Base-by-base conservation (phyloP, 2,888 invertebrate species). In the Odontocolon sp. region DNA sequence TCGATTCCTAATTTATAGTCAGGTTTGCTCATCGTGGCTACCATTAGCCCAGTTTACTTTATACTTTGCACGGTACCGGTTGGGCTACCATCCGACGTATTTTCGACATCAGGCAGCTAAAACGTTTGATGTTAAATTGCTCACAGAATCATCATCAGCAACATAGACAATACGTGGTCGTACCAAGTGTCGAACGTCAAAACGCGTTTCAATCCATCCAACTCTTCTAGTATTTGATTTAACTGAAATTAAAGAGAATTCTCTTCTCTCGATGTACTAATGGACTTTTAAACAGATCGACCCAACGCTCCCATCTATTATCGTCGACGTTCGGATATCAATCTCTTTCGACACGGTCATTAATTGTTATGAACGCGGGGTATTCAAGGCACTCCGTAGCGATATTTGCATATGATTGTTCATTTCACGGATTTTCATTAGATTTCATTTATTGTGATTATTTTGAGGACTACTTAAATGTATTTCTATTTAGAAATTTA, bases 211-310 rank as follows among this genome's bases (percentile, higher is more conserved):
- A 63, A 69, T 77, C 68, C 38, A 31, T 72, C 68, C 23, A 9
- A 26, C 23, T 45, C 70, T 16, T 21, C 33, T 64, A 69, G 68
- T 42, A 45, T 72, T 77, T 72, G 68, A 77, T 77, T 72, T 72
- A 77, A 77, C 68, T 52, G 64, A 64, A 72, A 77, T 72, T 77
- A 69, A 64, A 72, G 59, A 47, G 47, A 36, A 57, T 16, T 52
- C 23, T 52, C 42, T 16, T 70, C 42, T 23, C 36, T 59, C 52
- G 33, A 56, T 28, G 3, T 31, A 6, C 72, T 77, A 77, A 77
- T 77, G 77, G 77, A 77, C 69, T 77, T 77, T 77, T 72, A 72
- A 77, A 69, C 64, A 77, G 68, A 64, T 77, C 72, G 59, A 72
- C 72, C 66, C 63, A 57, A 50, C 28, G 47, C 38, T 36, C n/a